Base-by-base conservation (phyloP, 2,888 invertebrate genomes). In the Caenorhabditis sp. region DNA sequence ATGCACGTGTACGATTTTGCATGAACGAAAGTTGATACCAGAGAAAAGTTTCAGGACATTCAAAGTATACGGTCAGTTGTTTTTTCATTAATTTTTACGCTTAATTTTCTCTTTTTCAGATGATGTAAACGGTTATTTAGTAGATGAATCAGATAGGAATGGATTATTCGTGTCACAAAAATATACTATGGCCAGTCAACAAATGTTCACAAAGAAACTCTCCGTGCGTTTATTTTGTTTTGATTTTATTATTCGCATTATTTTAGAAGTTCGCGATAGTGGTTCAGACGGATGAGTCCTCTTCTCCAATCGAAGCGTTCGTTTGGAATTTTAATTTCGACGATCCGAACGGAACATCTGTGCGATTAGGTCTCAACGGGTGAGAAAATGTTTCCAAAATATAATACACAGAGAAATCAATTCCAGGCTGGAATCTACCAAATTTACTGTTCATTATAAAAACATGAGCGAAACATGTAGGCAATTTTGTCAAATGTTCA, bases 221-320 rank as follows among this genome's bases (percentile, higher is more conserved):
- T 21, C 56, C 4, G 71, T 71, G 43, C 0, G 31, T 59, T 36
- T 52, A 26, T 5, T 36, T 20, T 14, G 21, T 31, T 14, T 21
- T 49, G 21, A 57, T 1, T 12, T 54, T 4, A 31, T 23, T n/a
- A 26, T 26, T 23, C 23, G 7, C 3, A 53, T 10, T 3, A 53
- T 17, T 50, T 26, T 56, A 72, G 67, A 72, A 72, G 17, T 60
- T 72, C 38, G 72, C 72, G 4, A 38, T 72, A 14, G 63, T 72
- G 0, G 64, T 67, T 1, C 67, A 72, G 23, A 43, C 59, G 17
- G 17, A 26, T 3, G 23, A 64, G 1, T 21, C 64, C n/a, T 25
- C 53, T 10, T 17, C 36, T 1, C 56, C 60, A 21, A 23, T 56
- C 20, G 72, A 72, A 26, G 50, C 67, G 0, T 72, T 72, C 17